Percentiles rank a stretch among this genome's conserved stretches.
phyloP scores from a whole-genome alignment of 2,888 invertebrate genomes.

The Parnassius mnemosyne region DNA sequence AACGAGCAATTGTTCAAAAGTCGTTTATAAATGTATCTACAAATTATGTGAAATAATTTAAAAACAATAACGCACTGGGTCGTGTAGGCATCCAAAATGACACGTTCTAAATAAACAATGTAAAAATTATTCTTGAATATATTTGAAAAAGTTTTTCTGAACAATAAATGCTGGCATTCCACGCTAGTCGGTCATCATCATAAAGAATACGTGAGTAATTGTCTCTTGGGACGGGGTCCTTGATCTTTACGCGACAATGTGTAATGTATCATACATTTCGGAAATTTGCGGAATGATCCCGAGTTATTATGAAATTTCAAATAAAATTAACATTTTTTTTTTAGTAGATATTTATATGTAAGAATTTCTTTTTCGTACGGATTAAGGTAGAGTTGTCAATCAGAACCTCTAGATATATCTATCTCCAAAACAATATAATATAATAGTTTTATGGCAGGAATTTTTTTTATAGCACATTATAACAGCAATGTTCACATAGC shows the following conservation, averaged over 20 bases:
- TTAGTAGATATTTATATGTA: too few relatives aligned
- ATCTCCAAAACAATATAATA: too few relatives aligned
- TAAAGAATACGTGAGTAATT: constrained; percentile 34
- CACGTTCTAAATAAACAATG: background rate
- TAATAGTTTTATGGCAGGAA: too few relatives aligned
- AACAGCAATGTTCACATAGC: too few relatives aligned
- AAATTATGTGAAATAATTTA: background rate
- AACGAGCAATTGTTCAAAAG: too few relatives aligned
- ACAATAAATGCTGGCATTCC: constrained; percentile 22
- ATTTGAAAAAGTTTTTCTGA: constrained; percentile 1
- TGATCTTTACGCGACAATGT: constrained; percentile 36
- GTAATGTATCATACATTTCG: constrained; percentile 7
- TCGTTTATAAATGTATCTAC: too few relatives aligned
- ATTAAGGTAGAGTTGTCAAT: too few relatives aligned
- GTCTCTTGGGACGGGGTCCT: constrained; percentile 36
- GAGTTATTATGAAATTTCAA: too few relatives aligned
- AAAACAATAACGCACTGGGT: constrained; percentile 1
- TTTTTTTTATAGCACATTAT: too few relatives aligned
- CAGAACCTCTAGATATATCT: too few relatives aligned
- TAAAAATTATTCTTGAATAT: background rate
- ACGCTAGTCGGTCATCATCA: constrained; percentile 18
- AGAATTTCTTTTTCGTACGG: too few relatives aligned
- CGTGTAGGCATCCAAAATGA: background rate
- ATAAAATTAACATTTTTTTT: too few relatives aligned
- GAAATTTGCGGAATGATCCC: background rate